A percentile compares a stretch with the other conserved stretches of the same genome.
phyloP scores from a whole-genome alignment of 2,888 invertebrate species.

The Pteria penguin region DNA sequence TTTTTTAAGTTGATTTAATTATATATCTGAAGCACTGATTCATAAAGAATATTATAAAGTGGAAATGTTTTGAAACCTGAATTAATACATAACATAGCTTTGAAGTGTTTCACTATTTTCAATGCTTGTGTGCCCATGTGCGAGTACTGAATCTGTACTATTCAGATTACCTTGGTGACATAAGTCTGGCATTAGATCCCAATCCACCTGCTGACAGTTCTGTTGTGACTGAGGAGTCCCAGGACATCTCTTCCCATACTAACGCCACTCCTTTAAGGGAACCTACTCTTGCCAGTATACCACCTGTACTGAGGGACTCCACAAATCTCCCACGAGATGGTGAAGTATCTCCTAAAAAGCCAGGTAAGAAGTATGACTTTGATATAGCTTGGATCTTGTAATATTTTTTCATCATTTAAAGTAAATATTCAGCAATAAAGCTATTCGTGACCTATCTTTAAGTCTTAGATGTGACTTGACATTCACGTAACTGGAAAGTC shows the following conservation, averaged over 20 bases:
- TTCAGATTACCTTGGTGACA: conserved; percentile 67
- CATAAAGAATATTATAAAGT: too few species aligned
- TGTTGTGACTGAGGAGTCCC: conserved; percentile 51
- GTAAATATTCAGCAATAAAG: too few species aligned
- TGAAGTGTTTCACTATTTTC: neutral
- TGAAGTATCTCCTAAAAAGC: conserved; percentile 54
- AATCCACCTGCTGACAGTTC: conserved; percentile 62
- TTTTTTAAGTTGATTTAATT: neutral
- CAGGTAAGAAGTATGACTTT: conserved; percentile 56
- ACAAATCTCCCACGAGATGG: conserved; percentile 58
- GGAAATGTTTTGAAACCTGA: too few species aligned
- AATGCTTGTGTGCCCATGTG: neutral
- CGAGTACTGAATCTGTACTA: neutral
- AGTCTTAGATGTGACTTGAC: too few species aligned
- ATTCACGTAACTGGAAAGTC: too few species aligned
- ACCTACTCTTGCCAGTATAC: conserved; percentile 57
- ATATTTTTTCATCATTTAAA: too few species aligned
- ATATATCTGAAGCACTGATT: too few species aligned
- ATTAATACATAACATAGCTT: neutral
- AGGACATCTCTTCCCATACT: conserved; percentile 52
- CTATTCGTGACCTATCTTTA: too few species aligned
- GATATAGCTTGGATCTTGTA: too few species aligned
- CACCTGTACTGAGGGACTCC: conserved; percentile 65
- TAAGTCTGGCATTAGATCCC: conserved; percentile 71
- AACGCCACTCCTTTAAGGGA: conserved; percentile 50